These are phyloP conservation scores for Scartelaos histophorus DNA, from an alignment of 2,113 vertebrate genomes.

Conservation along the genomic window DNA sequence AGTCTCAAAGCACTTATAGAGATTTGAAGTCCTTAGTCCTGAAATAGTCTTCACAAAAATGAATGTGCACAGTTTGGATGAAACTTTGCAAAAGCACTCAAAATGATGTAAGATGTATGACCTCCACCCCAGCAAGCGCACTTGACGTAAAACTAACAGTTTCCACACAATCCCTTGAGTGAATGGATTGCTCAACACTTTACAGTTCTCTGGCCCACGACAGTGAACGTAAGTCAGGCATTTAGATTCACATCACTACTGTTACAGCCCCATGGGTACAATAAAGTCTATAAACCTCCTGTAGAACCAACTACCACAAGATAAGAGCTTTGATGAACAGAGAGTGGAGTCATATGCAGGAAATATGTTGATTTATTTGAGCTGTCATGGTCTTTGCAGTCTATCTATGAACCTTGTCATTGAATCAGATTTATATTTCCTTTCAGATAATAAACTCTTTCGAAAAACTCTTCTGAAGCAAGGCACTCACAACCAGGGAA, in stretches of 20 bases:
- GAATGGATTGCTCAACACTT: constrained; percentile 21
- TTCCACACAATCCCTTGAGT: constrained; percentile 53
- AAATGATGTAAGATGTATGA: constrained; percentile 53
- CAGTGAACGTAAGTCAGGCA: constrained; percentile 1
- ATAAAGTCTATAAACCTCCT: not conserved
- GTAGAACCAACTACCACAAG: constrained; percentile 33
- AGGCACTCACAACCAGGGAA: too few species aligned
- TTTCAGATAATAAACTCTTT: too few species aligned
- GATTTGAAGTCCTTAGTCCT: not conserved
- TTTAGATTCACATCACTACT: constrained; percentile 36
- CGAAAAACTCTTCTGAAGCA: not conserved
- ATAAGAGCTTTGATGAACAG: constrained; percentile 35
- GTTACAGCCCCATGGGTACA: constrained; percentile 39
- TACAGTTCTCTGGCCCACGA: constrained; percentile 33
- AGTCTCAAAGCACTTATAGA: too few species aligned
- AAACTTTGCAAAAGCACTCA: constrained; percentile 65
- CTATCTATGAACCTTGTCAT: too few species aligned
- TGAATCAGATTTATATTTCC: constrained; percentile 8
- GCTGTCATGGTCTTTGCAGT: not conserved
- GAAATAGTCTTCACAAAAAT: constrained; percentile 30
- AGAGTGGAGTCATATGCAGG: not conserved
- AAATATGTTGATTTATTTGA: not conserved
- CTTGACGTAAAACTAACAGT: constrained; percentile 59
- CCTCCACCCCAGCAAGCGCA: constrained; percentile 52
- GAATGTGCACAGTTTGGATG: constrained; percentile 23